Percentiles rank a stretch among this genome's conserved stretches.
Conservation (phyloP, 1,140 invertebrate species). For the Lordiphosa collinella region DNA sequence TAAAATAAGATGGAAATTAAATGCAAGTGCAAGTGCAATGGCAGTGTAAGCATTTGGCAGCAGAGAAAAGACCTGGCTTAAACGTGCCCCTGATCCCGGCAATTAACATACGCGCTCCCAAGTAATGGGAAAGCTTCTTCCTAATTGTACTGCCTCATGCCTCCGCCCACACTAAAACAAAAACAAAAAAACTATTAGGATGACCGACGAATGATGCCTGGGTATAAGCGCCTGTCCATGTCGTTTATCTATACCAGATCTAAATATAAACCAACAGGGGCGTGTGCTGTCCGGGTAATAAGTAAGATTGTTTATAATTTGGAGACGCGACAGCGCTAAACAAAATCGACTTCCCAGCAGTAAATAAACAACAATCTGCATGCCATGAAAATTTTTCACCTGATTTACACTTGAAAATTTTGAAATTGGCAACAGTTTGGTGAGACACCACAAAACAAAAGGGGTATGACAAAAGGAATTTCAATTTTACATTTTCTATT, state of each 20-base stretch:
- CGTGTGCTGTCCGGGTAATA: conserved; percentile 36
- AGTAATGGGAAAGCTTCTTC: not conserved
- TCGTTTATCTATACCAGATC: not conserved
- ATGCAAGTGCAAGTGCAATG: conserved; percentile 20
- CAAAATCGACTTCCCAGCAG: conserved; percentile 33
- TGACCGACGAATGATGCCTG: not conserved
- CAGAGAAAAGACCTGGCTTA: conserved; percentile 24
- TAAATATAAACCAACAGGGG: conserved; percentile 22
- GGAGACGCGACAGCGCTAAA: conserved; percentile 59
- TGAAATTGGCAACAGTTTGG: too few species aligned
- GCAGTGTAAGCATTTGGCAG: conserved; percentile 51
- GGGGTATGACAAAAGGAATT: too few species aligned
- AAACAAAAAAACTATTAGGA: conserved; percentile 5
- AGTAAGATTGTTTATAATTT: conserved; percentile 54
- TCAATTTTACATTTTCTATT: too few species aligned
- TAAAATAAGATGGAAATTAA: not conserved
- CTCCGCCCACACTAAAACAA: not conserved
- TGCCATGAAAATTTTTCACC: conserved; percentile 33
- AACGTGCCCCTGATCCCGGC: conserved; percentile 30
- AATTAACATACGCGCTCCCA: conserved; percentile 37
- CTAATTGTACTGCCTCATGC: not conserved
- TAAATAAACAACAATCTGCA: conserved; percentile 48
- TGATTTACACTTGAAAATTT: conserved; percentile 16
- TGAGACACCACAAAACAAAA: too few species aligned
- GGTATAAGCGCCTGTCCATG: too few species aligned